Percentiles rank a stretch among this genome's conserved stretches.
Evolutionary conservation across 2,888 invertebrate species (phyloP).

Genomic region (Cheilosia vernalis): DNA sequence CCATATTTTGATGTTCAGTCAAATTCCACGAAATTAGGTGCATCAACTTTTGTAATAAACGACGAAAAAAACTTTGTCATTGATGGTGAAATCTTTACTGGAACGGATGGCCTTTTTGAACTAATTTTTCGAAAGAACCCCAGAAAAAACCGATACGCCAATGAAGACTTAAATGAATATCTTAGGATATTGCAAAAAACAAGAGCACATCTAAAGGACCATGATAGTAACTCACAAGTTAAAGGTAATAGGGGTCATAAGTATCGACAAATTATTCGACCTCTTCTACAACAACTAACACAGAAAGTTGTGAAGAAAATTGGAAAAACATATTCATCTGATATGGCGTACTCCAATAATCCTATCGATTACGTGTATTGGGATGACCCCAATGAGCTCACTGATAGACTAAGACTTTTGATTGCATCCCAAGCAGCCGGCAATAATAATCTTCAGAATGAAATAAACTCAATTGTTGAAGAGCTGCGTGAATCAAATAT

Average conservation of each 20-base stretch:
- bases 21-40: background rate
- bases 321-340: background rate
- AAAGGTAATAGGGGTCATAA: background rate
- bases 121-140: background rate
- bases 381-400: conserved; percentile 77
- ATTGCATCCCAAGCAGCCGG: conserved; percentile 22
- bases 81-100: conserved; percentile 1
- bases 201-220: background rate
- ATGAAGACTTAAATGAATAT: background rate
- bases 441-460: conserved; percentile 21
- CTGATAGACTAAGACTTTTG: conserved; percentile 76
- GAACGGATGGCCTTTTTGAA: background rate
- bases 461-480: conserved; percentile 8
- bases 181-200: background rate
- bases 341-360: background rate
- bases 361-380: conserved; percentile 69
- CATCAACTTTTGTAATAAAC: background rate
- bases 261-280: background rate
- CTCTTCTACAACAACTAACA: background rate
- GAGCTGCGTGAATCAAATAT: background rate
- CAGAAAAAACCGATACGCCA: background rate
- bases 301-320: background rate
- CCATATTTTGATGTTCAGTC: conserved; percentile 7
- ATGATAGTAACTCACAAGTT: background rate
- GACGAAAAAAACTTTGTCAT: conserved; percentile 1